Conservation (phyloP, 2,888 invertebrate species). For the Halictus quadricinctus region DNA sequence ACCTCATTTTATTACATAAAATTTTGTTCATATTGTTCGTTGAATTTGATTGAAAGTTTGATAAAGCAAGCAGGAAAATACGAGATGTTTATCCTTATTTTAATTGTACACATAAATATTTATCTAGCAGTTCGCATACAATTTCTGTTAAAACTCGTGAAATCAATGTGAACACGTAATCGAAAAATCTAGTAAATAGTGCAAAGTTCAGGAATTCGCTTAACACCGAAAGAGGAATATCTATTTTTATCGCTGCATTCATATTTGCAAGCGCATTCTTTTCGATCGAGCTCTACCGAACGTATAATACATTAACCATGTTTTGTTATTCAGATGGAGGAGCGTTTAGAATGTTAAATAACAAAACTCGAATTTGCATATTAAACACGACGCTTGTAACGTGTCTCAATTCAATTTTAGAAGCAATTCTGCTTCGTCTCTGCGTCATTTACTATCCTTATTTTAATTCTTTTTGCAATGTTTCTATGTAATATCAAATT, state of each 20-base stretch:
- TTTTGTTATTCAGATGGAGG: constrained; percentile 48
- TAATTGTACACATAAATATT: not conserved
- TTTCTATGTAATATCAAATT: not conserved
- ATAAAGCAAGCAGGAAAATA: not conserved
- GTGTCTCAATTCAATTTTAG: constrained; percentile 17
- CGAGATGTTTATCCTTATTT: not conserved
- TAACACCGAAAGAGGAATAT: constrained; percentile 16
- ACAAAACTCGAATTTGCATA: constrained; percentile 29
- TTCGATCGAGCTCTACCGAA: constrained; percentile 25
- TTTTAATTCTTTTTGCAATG: not conserved
- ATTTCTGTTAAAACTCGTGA: not conserved
- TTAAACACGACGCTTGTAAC: constrained; percentile 5
- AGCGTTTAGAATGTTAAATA: constrained; percentile 53
- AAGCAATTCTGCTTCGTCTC: not conserved
- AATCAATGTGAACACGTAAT: not conserved
- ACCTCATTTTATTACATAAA: not conserved
- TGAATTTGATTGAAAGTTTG: not conserved
- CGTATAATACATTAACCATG: constrained; percentile 39
- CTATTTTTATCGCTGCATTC: constrained; percentile 50
- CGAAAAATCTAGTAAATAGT: constrained; percentile 2
- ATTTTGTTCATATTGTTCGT: not conserved
- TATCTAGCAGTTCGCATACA: not conserved
- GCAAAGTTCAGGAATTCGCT: constrained; percentile 29
- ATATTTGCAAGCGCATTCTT: constrained; percentile 33
- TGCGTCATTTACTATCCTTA: not conserved